These are phyloP conservation scores for Indicator indicator DNA, from an alignment of 2,113 vertebrate genomes.

Conservation along the genomic window DNA sequence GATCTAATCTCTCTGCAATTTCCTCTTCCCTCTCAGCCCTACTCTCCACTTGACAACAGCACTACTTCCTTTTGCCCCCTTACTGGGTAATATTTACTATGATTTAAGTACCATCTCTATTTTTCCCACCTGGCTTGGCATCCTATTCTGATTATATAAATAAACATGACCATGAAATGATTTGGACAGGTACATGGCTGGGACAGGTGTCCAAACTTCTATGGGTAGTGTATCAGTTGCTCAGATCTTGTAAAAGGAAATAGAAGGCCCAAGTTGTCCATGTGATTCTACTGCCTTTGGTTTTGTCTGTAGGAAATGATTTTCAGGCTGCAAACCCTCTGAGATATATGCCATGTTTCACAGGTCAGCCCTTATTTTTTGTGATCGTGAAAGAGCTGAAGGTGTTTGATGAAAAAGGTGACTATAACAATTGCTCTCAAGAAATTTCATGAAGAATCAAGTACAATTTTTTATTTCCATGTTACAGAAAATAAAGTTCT, in stretches of 20 bases:
- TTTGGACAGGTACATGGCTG: not conserved
- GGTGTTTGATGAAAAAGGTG: not conserved
- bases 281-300: not conserved
- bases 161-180: not conserved
- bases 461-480: not conserved
- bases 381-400: not conserved
- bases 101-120: not conserved
- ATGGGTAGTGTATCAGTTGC: not conserved
- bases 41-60: not conserved
- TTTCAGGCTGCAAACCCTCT: not conserved
- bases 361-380: not conserved
- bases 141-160: slow-evolving; percentile 44
- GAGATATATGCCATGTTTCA: not conserved
- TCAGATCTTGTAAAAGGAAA: slow-evolving; percentile 8
- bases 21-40: slow-evolving; percentile 12
- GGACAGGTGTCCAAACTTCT: slow-evolving; percentile 58
- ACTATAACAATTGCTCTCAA: not conserved
- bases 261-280: not conserved
- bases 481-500: not conserved
- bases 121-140: slow-evolving; percentile 66
- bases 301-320: not conserved
- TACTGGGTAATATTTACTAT: slow-evolving; percentile 8
- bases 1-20: slow-evolving; percentile 48
- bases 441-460: not conserved
- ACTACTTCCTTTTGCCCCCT: not conserved